phyloP scores from a whole-genome alignment of 2,888 invertebrate species.

The Orthosia gracilis region DNA sequence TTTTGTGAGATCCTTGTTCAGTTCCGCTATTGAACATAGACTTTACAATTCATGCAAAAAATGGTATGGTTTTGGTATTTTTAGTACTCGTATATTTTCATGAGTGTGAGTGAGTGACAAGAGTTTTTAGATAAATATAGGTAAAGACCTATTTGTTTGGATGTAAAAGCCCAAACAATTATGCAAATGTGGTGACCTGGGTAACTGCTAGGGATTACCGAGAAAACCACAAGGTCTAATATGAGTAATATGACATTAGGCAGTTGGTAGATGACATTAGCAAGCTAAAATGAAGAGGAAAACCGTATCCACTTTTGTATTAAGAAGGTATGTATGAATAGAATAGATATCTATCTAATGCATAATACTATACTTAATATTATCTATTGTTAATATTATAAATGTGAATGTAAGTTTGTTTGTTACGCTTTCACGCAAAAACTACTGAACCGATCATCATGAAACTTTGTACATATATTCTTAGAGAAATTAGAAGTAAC shows the following conservation, averaged over 20 bases:
- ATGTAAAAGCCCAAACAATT: neutral
- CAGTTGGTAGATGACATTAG: neutral
- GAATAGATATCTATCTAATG: neutral
- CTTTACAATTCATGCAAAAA: neutral
- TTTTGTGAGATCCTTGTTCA: neutral
- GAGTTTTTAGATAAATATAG: too few relatives aligned
- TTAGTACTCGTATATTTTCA: too few relatives aligned
- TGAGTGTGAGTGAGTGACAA: too few relatives aligned
- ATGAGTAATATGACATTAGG: neutral
- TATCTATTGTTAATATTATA: too few relatives aligned
- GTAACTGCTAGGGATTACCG: neutral
- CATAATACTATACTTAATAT: too few relatives aligned
- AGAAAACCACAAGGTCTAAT: neutral
- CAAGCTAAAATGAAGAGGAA: slow-evolving; percentile 8
- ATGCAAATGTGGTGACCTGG: neutral
- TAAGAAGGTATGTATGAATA: too few relatives aligned
- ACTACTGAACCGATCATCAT: too few relatives aligned
- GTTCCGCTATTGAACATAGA: slow-evolving; percentile 19
- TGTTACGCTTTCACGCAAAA: too few relatives aligned
- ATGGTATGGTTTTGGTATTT: neutral
- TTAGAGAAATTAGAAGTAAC: too few relatives aligned
- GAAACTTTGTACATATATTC: too few relatives aligned
- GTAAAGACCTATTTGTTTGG: neutral
- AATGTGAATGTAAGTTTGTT: too few relatives aligned
- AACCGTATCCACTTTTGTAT: slow-evolving; percentile 10